These are phyloP conservation scores for Neopelma chrysocephalum DNA, from an alignment of 2,797 vertebrate species.

Conservation along the genomic window DNA sequence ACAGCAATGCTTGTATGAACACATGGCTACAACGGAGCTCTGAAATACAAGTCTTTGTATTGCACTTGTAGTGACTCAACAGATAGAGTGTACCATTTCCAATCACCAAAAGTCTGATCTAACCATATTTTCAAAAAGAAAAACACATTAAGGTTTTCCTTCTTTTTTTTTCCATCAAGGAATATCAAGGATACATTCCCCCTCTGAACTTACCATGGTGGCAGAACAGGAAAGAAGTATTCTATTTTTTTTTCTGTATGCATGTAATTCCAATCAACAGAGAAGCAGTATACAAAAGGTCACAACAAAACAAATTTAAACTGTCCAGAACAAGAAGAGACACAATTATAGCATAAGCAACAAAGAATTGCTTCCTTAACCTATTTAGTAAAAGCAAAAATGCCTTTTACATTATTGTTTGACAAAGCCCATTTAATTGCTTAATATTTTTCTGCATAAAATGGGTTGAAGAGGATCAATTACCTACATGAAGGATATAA, in stretches of 20 bases:
- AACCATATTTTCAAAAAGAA: background rate
- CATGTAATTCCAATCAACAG: background rate
- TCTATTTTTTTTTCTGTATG: background rate
- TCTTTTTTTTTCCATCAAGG: background rate
- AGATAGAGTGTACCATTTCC: background rate
- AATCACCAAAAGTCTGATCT: background rate
- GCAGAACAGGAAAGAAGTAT: background rate
- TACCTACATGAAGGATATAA: background rate
- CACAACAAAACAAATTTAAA: slow-evolving; percentile 14
- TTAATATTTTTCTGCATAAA: background rate
- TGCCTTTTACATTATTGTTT: background rate
- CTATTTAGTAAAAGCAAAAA: slow-evolving; percentile 10
- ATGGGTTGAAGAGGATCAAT: background rate
- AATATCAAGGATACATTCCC: background rate
- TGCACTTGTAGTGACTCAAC: background rate
- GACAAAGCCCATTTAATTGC: background rate
- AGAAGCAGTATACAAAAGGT: background rate
- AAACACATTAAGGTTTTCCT: background rate
- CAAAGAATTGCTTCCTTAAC: slow-evolving; percentile 25
- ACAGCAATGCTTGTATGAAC: background rate
- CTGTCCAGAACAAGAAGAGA: background rate
- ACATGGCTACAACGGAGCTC: background rate
- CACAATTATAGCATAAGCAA: background rate
- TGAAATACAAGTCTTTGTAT: background rate
- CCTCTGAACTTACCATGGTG: background rate